Conservation (phyloP, 2,888 invertebrate genomes). For the Heliconius cydno region DNA sequence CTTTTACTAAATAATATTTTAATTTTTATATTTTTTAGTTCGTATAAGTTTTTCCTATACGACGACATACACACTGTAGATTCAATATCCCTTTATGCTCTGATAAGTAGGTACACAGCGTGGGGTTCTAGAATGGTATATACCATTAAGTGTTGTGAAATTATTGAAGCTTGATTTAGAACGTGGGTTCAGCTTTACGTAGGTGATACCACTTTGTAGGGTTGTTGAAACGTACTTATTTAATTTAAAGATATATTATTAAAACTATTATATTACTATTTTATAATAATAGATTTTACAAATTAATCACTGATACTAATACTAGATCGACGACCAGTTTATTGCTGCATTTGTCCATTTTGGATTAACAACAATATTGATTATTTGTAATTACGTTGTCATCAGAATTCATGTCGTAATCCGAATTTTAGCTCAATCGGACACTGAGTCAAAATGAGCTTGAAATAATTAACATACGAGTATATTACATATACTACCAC, state of each 20-base stretch:
- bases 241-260: background rate
- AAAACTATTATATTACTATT: background rate
- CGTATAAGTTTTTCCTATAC: background rate
- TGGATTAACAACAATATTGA: no score
- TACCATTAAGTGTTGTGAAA: constrained; percentile 5
- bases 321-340: no score
- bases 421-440: no score
- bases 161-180: constrained; percentile 15
- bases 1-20: background rate
- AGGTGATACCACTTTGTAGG: constrained; percentile 5
- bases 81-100: background rate
- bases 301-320: no score
- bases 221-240: background rate
- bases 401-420: no score
- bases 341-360: no score
- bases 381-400: no score
- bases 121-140: constrained; percentile 9
- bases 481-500: no score
- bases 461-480: no score
- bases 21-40: background rate
- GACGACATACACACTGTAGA: background rate
- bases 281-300: background rate
- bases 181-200: constrained; percentile 9
- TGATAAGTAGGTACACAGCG: background rate
- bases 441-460: no score